Evolutionary conservation across 2,888 invertebrate genomes (phyloP), one percentile per base, ranked within the genome.

Genomic region (Cylindroiulus punctatus): DNA sequence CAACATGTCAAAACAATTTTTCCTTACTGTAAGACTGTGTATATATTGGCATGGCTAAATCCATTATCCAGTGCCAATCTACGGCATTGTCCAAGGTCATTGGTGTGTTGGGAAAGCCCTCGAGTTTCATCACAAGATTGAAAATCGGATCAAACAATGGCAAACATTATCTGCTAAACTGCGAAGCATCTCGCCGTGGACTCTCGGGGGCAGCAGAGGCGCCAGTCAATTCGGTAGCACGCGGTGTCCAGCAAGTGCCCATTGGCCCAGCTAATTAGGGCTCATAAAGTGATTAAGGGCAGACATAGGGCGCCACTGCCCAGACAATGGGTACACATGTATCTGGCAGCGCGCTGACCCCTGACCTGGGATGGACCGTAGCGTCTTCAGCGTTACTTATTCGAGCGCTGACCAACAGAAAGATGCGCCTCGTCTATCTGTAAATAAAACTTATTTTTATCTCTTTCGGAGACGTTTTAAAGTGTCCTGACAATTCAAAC

Each of bases 181-280:
- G n/a, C n/a, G 36, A 7, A 36, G 36, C 36, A 36, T 36, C 2
- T 36, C 7, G 3, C 36, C n/a, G n/a, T 40, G 40, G 44, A 44
- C 44, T 8, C 44, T 44, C 8, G 44, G 17, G n/a, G n/a, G 1
- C 52, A 52, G 12, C 52, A n/a, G n/a, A 26, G 65, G 65, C 65
- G 65, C 65, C 65, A 7, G 65, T 22, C 65, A 65, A 65, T 65
- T 65, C 65, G 65, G 65, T 65, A 65, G 65, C 65, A 52, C 52
- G 52, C 52, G 52, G 52, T 19, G 52, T n/a, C 4, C 26, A n/a
- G 7, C 65, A 26, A 26, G 65, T 65, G 65, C 65, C 65, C 65
- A 65, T 65, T 65, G 65, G 65, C 65, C 65, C 65, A 7, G n/a
- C 65, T 65, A 65, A 65, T 65, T 65, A 65, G 65, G 65, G 65